Conservation (phyloP, 2,113 vertebrate species). For the Butastur rufipennis region DNA sequence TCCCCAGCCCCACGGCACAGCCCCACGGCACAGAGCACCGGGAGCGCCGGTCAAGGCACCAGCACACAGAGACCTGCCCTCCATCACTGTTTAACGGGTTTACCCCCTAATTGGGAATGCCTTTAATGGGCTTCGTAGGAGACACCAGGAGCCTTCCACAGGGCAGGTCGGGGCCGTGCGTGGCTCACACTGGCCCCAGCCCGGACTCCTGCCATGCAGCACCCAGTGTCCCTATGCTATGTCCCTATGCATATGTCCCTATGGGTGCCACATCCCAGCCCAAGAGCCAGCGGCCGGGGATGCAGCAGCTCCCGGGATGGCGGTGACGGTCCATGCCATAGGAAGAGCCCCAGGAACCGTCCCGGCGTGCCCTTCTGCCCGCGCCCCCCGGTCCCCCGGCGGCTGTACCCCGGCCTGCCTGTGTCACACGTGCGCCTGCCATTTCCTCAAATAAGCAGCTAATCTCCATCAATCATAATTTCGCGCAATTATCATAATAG, state of each 20-base stretch:
- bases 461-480: conserved; percentile 64
- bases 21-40: neutral
- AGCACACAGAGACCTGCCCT: fast-evolving
- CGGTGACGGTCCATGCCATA: fast-evolving
- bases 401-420: neutral
- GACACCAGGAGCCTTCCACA: neutral
- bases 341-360: neutral
- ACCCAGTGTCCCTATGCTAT: fast-evolving
- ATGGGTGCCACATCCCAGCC: neutral
- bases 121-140: neutral
- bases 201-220: neutral
- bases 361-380: fast-evolving
- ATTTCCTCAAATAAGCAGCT: conserved; percentile 32
- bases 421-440: conserved; percentile 9
- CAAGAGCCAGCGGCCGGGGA: fast-evolving
- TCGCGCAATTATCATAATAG: conserved; percentile 54
- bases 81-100: neutral
- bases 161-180: fast-evolving
- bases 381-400: fast-evolving
- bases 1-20: neutral
- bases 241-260: no score
- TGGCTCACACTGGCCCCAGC: neutral
- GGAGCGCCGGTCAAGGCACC: fast-evolving
- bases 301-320: neutral
- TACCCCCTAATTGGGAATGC: fast-evolving